phyloP scores from a whole-genome alignment of 1,140 invertebrate genomes.

The Drosophila pseudoobscura region DNA sequence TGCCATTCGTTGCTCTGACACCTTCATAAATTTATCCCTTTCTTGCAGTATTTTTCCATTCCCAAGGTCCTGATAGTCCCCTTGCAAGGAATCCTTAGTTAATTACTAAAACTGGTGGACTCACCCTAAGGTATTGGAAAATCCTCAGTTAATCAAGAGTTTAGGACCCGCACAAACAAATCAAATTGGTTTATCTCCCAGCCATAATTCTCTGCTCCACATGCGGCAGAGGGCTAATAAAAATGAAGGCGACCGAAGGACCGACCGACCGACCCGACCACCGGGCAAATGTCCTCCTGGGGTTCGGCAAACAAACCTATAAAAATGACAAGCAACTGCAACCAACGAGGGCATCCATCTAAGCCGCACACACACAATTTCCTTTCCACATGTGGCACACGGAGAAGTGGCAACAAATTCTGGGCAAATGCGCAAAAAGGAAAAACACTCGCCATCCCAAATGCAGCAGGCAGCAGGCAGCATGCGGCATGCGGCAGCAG shows the following conservation, averaged over 20 bases:
- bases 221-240: constrained; percentile 60
- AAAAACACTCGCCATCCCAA: background rate
- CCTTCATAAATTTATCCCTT: too few species aligned
- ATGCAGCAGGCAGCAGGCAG: constrained; percentile 8
- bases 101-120: too few species aligned
- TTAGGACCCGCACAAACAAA: constrained; percentile 60
- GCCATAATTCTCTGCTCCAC: constrained; percentile 72
- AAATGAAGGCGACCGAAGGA: constrained; percentile 40
- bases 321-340: constrained; percentile 78
- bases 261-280: background rate
- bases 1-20: too few species aligned
- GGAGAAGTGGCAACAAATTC: constrained; percentile 59
- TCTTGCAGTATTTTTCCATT: too few species aligned
- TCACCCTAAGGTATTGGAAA: too few species aligned
- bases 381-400: background rate
- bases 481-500: background rate
- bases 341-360: constrained; percentile 76
- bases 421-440: constrained; percentile 60
- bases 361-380: constrained; percentile 5
- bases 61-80: background rate
- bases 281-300: constrained; percentile 38
- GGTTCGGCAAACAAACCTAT: constrained; percentile 74
- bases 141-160: too few species aligned
- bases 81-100: too few species aligned
- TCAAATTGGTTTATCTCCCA: constrained; percentile 63